A percentile compares a stretch with the other conserved stretches of the same genome.
These are phyloP conservation scores for Polypterus bichir DNA, from an alignment of 2,113 vertebrate species.

Conservation along the genomic window DNA sequence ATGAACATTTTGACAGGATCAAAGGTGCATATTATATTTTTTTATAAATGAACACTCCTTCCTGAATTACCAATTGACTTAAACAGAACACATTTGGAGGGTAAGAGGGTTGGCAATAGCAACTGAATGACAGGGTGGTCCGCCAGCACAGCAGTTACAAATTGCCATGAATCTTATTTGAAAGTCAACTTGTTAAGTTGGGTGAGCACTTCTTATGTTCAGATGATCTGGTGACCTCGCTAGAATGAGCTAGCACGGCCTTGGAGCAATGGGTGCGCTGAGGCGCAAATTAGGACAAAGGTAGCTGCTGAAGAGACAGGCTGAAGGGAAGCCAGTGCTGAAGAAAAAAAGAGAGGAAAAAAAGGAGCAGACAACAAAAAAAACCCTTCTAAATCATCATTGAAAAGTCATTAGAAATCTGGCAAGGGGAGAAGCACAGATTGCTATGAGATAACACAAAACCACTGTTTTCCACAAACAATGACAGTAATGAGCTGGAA, in stretches of 20 bases:
- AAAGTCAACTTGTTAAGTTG: constrained; percentile 11
- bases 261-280: constrained; percentile 10
- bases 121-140: constrained; percentile 15
- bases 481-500: constrained; percentile 79
- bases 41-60: too few relatives aligned
- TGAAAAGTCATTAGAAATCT: constrained; percentile 82
- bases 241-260: neutral
- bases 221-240: constrained; percentile 20
- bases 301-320: neutral
- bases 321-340: constrained; percentile 3
- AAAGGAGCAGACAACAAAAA: constrained; percentile 26
- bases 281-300: constrained; percentile 29
- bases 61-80: too few relatives aligned
- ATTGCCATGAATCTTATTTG: constrained; percentile 26
- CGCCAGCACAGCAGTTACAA: constrained; percentile 31
- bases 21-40: too few relatives aligned
- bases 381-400: constrained; percentile 66
- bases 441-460: constrained; percentile 57
- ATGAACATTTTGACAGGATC: too few relatives aligned
- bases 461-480: constrained; percentile 57
- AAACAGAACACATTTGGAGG: too few relatives aligned
- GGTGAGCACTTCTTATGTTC: constrained; percentile 5
- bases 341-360: constrained; percentile 7
- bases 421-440: constrained; percentile 58
- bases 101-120: too few relatives aligned